phyloP scores from a whole-genome alignment of 2,888 invertebrate genomes.

The Apocheima hispidaria region DNA sequence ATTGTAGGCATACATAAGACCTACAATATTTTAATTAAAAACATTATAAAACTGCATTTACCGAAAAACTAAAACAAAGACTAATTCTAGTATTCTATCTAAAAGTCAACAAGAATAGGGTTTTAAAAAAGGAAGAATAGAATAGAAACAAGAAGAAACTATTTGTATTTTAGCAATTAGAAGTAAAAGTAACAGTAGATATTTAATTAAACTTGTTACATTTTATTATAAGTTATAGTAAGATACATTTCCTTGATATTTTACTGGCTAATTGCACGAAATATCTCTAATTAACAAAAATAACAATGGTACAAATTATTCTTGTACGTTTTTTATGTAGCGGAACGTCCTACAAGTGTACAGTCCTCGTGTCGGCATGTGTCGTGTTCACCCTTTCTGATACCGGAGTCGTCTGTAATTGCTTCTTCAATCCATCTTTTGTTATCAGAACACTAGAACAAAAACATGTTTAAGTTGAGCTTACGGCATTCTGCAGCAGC shows the following conservation, averaged over 20 bases:
- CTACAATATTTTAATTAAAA: neutral
- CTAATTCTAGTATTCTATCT: no score
- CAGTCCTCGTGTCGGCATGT: constrained; percentile 53
- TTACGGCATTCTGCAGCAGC: constrained; percentile 26
- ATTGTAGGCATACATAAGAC: neutral
- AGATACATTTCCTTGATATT: no score
- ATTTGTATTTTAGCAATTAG: no score
- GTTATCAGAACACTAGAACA: constrained; percentile 59
- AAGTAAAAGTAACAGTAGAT: no score
- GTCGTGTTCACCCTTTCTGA: constrained; percentile 66
- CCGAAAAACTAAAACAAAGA: no score
- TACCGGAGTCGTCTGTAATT: constrained; percentile 70
- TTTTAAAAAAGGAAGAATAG: no score
- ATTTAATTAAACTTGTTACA: no score
- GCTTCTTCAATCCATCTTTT: constrained; percentile 70
- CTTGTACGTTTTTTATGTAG: neutral
- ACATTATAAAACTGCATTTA: no score
- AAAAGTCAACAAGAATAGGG: no score
- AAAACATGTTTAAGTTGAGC: constrained; percentile 60
- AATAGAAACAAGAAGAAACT: no score
- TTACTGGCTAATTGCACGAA: neutral
- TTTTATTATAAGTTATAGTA: no score
- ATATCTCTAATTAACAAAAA: neutral
- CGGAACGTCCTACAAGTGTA: constrained; percentile 42
- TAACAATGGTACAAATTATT: neutral